A percentile compares a stretch with the other conserved stretches of the same genome.
These are phyloP conservation scores for Andricus quercusramuli DNA, from an alignment of 2,888 invertebrate genomes.

Conservation along the genomic window DNA sequence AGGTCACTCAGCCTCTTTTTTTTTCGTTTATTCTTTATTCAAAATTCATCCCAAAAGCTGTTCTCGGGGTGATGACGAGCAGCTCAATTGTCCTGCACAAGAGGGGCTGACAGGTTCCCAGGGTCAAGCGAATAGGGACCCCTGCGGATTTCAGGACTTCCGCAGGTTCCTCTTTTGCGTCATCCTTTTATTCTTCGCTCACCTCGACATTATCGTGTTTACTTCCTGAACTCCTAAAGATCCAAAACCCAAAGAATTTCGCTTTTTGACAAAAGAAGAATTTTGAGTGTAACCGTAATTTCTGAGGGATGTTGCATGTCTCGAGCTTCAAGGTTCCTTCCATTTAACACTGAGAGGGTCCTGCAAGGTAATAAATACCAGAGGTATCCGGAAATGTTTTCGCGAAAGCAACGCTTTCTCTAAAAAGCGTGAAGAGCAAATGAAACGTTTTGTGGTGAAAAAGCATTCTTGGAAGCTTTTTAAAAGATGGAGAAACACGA, in stretches of 20 bases:
- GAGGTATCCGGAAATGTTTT: constrained; percentile 16
- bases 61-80: constrained; percentile 58
- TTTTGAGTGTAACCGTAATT: constrained; percentile 24
- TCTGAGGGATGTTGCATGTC: neutral
- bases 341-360: constrained; percentile 1
- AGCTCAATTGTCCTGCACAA: constrained; percentile 54
- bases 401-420: constrained; percentile 10
- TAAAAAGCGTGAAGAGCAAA: constrained; percentile 25
- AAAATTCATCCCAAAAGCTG: neutral
- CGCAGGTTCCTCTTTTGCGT: constrained; percentile 40
- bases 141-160: constrained; percentile 26
- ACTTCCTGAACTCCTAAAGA: constrained; percentile 37
- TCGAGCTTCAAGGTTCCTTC: constrained; percentile 12
- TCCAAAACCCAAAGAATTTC: constrained; percentile 29
- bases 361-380: constrained; percentile 10
- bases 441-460: neutral
- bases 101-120: constrained; percentile 50
- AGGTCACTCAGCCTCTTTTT: constrained; percentile 1
- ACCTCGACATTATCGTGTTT: constrained; percentile 45
- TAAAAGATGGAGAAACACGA: neutral
- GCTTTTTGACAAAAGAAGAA: neutral
- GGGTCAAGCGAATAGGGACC: constrained; percentile 43
- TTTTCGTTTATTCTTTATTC: neutral
- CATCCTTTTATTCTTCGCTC: constrained; percentile 48
- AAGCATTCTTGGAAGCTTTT: neutral